Evolutionary conservation across 2,113 vertebrate species (phyloP), one percentile per base, ranked within the genome.

Genomic region (Leptobrachium leishanense): DNA sequence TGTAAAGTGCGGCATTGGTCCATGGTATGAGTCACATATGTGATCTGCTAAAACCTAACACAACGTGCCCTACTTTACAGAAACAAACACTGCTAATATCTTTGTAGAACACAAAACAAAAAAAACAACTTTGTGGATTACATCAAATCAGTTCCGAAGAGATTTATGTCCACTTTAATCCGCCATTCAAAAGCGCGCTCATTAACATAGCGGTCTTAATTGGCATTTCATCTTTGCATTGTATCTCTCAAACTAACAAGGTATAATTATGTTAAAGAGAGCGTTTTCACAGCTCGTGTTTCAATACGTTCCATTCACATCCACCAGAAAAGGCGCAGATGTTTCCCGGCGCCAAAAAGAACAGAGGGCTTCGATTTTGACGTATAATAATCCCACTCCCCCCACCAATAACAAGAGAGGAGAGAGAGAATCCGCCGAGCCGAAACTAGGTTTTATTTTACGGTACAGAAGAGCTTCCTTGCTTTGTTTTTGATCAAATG

Each of bases 211-310:
- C 86, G 84, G 80, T 85, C 90, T 88, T 91, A 91, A 93, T 92
- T 91, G 91, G 90, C 87, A 86, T 88, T 92, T 93, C 91, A 90
- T 91, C 90, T 84, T 82, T 50, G 76, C 88, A 91, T 91, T 93
- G 92, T 92, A 86, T 90, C 89, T 86, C 87, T 69, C 84, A 84
- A 87, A 85, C 5, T 86, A 90, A 89, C 87, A 89, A 92, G 91
- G 92, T 89, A 90, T 89, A 93, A 93, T 93, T 89, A 92, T 88
- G 88, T 86, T 86, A 84, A 88, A 88, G 85, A 87, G 88, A 85
- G 87, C 84, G 66, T 86, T 88, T 82, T 53, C 82, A 80, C 50
- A 3, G 87, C 83, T 84, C 81, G 7, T 2, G 76, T 79, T 84
- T 82, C 53, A 85, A 91, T 90, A 86, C 90, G 73, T 86, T 87